Base-by-base conservation (phyloP, 1,140 invertebrate genomes). In the Drosophila tristis region DNA sequence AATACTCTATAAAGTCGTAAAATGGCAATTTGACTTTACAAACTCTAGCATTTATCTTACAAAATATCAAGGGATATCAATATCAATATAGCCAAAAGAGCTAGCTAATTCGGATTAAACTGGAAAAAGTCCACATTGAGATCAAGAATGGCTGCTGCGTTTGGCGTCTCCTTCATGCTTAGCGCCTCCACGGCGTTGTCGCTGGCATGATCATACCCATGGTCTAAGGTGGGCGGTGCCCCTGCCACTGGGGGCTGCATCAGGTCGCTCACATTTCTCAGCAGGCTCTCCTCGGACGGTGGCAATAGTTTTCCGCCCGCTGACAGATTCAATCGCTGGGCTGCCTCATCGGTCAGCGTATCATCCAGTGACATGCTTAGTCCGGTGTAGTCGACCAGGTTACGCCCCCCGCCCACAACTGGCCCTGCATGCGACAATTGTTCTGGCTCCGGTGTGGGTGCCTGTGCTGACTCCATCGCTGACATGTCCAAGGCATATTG, bases 121-220 rank as follows among this genome's bases (percentile, higher is more conserved):
- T 92, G 78, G 25, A 92, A 92, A 51, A 90, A 91, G 35, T 92
- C 91, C 20, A 92, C 84, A 31, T 84, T 78, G 58, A 92, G 75
- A 89, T 91, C 91, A 47, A 86, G 49, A 39, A 92, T 73, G 9
- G 78, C 65, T 13, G 64, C 75, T 0, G 68, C 65, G 43, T 77
- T 80, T 15, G 76, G 68, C 6, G 84, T 80, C 31, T 91, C 85
- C 48, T 87, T 87, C 80, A 92, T 92, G 51, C 49, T 86, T 3
- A 92, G 55, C 9, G 91, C 91, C 68, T 92, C 91, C 15, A 92
- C 91, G 11, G 91, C 91, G 73, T 92, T 92, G 26, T 92, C 91
- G 50, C 91, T 92, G 26, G 74, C 91, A 75, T 92, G 91, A 73
- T 91, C 91, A 9, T 92, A 92, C 20, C 90, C 80, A 63, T 87